These are phyloP conservation scores for Ruditapes philippinarum DNA, from an alignment of 1,140 invertebrate genomes.

Conservation along the genomic window DNA sequence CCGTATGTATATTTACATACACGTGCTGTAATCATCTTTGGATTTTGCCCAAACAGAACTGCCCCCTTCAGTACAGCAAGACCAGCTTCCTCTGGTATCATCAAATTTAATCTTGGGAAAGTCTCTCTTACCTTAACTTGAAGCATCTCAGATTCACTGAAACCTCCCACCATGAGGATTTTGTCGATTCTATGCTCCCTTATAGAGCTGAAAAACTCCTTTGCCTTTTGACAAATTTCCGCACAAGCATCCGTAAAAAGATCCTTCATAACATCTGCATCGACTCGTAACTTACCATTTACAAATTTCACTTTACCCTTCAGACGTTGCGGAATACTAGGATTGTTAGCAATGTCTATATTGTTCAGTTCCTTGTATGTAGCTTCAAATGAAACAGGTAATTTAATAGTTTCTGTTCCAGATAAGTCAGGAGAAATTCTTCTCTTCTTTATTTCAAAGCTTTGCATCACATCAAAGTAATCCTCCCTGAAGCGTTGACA, in stretches of 20 bases:
- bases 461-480: background rate
- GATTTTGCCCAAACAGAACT: constrained; percentile 49
- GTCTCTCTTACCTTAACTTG: constrained; percentile 4
- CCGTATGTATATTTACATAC: constrained; percentile 60
- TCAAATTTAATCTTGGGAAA: constrained; percentile 11
- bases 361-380: constrained; percentile 27
- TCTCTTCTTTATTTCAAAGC: constrained; percentile 55
- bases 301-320: background rate
- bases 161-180: constrained; percentile 55
- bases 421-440: background rate
- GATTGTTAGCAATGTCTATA: background rate
- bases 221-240: background rate
- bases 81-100: constrained; percentile 60
- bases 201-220: background rate
- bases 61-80: constrained; percentile 57
- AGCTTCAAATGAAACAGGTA: background rate
- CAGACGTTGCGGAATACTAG: background rate
- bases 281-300: constrained; percentile 18
- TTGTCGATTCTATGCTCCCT: background rate
- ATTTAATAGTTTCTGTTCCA: background rate
- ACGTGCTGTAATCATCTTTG: constrained; percentile 38
- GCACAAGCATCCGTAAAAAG: constrained; percentile 16
- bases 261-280: constrained; percentile 1
- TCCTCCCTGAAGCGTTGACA: constrained; percentile 6
- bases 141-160: constrained; percentile 53